Base-by-base conservation (phyloP, 2,113 vertebrate species). In the Tachuris rubrigastra region DNA sequence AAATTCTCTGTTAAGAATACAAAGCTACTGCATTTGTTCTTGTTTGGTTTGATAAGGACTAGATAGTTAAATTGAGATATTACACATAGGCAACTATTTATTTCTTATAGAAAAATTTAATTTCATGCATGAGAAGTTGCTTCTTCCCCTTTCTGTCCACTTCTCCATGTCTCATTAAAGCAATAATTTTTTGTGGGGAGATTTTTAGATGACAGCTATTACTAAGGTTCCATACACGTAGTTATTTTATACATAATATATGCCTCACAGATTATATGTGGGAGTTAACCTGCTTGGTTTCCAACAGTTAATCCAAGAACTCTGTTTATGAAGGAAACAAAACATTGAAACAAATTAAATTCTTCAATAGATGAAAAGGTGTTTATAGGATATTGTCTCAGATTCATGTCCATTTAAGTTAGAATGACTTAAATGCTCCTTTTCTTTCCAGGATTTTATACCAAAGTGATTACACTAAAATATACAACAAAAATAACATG, bases 121-220 rank as follows among this genome's bases (percentile, higher is more conserved):
- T 96, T 94, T 95, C 74, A 73, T 83, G 87, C 77, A 75, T 96
- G 69, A 85, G 58, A 96, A 87, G 62, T 55, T 79, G 18, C 25
- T 92, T 87, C 73, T 95, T 95, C 46, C 35, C 4, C 13, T 94
- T 93, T 95, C 85, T 82, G 65, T 87, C 66, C 81, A 79, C 31
- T 91, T 94, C 66, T 82, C 22, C 18, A 39, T 76, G 53, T 93
- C 37, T 89, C 49, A 89, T 39, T 79, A 87, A 56, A 91, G 25
- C 28, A 91, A 12, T 62, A 72, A 63, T 75, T 68, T 77, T 31
- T 90, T 46, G 10, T 41, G 52, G 13, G 56, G 63, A 91, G 16
- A 68, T 60, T 87, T 91, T 95, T 71, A 72, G 44, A 71, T 81
- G 80, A 84, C 55, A 84, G 35, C 30, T 86, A 39, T 71, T 88